phyloP scores from a whole-genome alignment of 2,888 invertebrate genomes.

The Eueremaeus valkanovi region DNA sequence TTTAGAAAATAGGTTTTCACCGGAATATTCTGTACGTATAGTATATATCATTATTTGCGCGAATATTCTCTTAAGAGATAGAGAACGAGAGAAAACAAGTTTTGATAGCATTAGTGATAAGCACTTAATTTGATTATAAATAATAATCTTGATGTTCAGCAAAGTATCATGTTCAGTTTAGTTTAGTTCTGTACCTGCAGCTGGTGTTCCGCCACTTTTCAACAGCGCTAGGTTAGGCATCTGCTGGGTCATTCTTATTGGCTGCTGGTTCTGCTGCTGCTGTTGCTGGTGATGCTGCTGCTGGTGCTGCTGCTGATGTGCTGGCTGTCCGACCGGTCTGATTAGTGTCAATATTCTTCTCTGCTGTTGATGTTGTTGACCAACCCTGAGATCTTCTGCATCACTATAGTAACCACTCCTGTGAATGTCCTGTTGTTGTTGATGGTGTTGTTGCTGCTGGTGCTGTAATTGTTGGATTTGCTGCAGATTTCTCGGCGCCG shows the following conservation, averaged over 20 bases:
- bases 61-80: too few relatives aligned
- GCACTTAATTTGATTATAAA: too few relatives aligned
- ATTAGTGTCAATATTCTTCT: conserved; percentile 13
- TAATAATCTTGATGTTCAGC: too few relatives aligned
- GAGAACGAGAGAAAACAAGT: too few relatives aligned
- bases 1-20: too few relatives aligned
- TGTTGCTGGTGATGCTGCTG: conserved; percentile 23
- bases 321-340: conserved; percentile 1
- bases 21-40: too few relatives aligned
- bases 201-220: conserved; percentile 25
- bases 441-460: not conserved
- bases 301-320: not conserved
- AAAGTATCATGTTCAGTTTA: too few relatives aligned
- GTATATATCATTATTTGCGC: too few relatives aligned
- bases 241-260: conserved; percentile 16
- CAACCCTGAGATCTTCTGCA: not conserved
- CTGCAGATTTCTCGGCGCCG: not conserved
- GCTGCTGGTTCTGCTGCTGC: not conserved
- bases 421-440: conserved; percentile 8
- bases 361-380: not conserved
- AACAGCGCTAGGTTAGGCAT: conserved; percentile 15
- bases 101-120: too few relatives aligned
- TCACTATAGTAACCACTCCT: conserved; percentile 25
- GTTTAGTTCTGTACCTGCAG: too few relatives aligned
- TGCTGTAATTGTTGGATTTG: conserved; percentile 1